Evolutionary conservation across 2,113 vertebrate genomes (phyloP).

Genomic region (Oncorhynchus masou): DNA sequence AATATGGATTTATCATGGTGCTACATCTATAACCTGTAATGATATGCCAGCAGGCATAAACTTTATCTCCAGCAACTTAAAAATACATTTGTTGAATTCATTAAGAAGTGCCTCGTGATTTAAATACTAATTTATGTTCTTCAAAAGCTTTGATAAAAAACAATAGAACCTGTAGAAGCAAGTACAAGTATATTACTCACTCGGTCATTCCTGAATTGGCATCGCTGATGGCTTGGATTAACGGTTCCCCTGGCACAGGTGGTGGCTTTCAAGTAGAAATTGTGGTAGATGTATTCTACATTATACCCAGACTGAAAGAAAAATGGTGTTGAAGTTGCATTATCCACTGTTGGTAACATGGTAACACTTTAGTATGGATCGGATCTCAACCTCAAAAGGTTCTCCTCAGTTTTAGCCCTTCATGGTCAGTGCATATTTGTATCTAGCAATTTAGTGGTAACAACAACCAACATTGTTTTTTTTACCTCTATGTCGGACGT

Average conservation of each 20-base stretch:
- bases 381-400: too few relatives aligned
- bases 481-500: conserved; percentile 62
- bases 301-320: conserved; percentile 16
- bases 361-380: too few relatives aligned
- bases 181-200: conserved; percentile 6
- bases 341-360: not conserved
- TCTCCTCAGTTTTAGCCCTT: too few relatives aligned
- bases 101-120: not conserved
- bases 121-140: not conserved
- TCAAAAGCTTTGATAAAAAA: not conserved
- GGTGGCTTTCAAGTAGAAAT: conserved; percentile 34
- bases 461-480: not conserved
- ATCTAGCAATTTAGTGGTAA: not conserved
- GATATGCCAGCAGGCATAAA: conserved; percentile 28
- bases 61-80: not conserved
- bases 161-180: not conserved
- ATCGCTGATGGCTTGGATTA: not conserved
- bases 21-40: not conserved
- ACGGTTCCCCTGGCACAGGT: conserved; percentile 19
- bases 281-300: conserved; percentile 19
- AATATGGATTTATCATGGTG: not conserved
- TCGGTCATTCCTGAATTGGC: conserved; percentile 29
- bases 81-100: not conserved
- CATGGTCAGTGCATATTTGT: not conserved
- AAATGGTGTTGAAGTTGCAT: not conserved